Conservation (phyloP, 1,140 invertebrate species). For the Pissodes strobi region DNA sequence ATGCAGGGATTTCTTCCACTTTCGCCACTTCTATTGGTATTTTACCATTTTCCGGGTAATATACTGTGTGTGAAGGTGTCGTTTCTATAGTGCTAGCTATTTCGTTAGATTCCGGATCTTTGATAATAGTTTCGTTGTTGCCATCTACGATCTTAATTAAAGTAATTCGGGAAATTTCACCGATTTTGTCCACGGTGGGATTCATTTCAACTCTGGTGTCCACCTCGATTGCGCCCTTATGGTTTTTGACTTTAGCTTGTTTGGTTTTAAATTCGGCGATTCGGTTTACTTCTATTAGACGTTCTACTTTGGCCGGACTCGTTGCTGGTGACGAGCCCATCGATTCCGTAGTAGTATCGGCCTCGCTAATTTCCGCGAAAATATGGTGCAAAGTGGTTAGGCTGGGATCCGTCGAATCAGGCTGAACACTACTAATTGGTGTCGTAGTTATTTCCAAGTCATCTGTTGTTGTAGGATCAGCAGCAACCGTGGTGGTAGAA, state of each 20-base stretch:
- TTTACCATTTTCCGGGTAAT: too few species aligned
- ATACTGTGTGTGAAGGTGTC: constrained; percentile 25
- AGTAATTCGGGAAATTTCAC: constrained; percentile 68
- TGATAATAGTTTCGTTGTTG: constrained; percentile 38
- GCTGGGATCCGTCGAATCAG: constrained; percentile 51
- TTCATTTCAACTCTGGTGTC: constrained; percentile 61
- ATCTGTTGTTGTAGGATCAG: constrained; percentile 10
- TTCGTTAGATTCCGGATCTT: constrained; percentile 35
- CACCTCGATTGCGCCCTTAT: constrained; percentile 59
- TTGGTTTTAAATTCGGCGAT: constrained; percentile 68
- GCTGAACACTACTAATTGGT: constrained; percentile 8
- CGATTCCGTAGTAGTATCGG: constrained; percentile 30
- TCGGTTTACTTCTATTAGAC: constrained; percentile 67
- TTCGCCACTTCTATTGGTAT: constrained; percentile 18
- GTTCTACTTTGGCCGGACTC: constrained; percentile 55
- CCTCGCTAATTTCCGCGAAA: constrained; percentile 54
- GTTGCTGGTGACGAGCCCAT: constrained; percentile 1
- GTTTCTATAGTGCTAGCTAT: constrained; percentile 3
- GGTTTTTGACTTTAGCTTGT: constrained; percentile 59
- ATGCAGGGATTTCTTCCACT: constrained; percentile 24
- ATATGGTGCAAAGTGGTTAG: constrained; percentile 60
- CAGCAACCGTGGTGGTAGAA: not conserved
- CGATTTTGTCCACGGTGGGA: constrained; percentile 65
- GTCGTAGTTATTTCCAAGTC: constrained; percentile 11
- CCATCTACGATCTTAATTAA: constrained; percentile 65